Percentiles rank a stretch among this genome's conserved stretches.
phyloP scores from a whole-genome alignment of 2,888 invertebrate species.

The Ennomos quercinarius region DNA sequence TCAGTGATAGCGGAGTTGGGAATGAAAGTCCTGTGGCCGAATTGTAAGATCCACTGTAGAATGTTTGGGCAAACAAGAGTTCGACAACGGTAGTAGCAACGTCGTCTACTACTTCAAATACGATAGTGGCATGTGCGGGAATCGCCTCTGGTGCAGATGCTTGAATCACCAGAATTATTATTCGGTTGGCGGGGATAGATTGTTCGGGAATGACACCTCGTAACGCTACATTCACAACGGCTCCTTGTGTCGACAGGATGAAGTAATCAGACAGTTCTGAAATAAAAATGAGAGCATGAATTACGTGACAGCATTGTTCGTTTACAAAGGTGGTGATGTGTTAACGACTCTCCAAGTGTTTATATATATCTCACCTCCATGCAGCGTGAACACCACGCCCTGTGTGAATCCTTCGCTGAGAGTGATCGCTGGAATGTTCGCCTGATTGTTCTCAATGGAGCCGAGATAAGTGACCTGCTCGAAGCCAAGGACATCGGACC shows the following conservation, averaged over 20 bases:
- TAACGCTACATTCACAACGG: conserved; percentile 20
- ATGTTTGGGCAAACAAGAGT: conserved; percentile 35
- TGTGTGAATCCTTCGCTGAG: conserved; percentile 46
- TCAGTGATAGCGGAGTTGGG: conserved; percentile 37
- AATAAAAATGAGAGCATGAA: conserved; percentile 1
- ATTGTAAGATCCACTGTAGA: conserved; percentile 47
- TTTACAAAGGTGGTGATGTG: too few relatives aligned
- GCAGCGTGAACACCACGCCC: conserved; percentile 43
- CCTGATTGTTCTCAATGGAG: conserved; percentile 36
- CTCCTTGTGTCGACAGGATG: conserved; percentile 12
- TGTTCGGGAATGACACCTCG: conserved; percentile 44
- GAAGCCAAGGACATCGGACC: conserved; percentile 40
- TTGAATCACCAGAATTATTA: conserved; percentile 46
- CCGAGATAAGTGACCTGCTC: conserved; percentile 46
- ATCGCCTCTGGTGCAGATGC: conserved; percentile 43
- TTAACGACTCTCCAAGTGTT: too few relatives aligned
- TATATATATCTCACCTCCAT: conserved; percentile 44
- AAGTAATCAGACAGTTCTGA: conserved; percentile 28
- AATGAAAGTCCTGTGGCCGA: conserved; percentile 36
- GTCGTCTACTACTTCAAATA: conserved; percentile 39
- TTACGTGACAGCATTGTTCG: background rate
- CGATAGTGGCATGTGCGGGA: conserved; percentile 46
- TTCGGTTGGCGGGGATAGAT: conserved; percentile 42
- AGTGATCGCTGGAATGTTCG: conserved; percentile 43
- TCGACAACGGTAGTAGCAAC: conserved; percentile 14